phyloP scores from a whole-genome alignment of 2,797 vertebrate species.

The Pygocentrus nattereri region DNA sequence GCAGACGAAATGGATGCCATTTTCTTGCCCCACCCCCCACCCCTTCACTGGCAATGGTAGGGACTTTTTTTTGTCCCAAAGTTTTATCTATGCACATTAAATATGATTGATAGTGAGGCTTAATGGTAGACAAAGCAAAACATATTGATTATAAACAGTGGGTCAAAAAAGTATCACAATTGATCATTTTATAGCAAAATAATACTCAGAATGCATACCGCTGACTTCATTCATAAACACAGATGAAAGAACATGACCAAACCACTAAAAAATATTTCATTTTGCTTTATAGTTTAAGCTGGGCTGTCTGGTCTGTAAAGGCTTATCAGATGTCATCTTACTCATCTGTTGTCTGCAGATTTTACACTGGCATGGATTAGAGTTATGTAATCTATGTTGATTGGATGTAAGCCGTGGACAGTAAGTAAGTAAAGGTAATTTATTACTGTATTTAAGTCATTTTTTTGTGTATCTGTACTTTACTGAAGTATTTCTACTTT shows the following conservation, averaged over 20 bases:
- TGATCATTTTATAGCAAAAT: slow-evolving; percentile 16
- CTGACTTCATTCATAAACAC: background rate
- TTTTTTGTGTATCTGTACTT: too few relatives aligned
- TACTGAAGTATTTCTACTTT: too few relatives aligned
- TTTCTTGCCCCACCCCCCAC: slow-evolving; percentile 41
- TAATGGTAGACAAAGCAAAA: slow-evolving; percentile 3
- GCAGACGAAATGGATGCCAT: slow-evolving; percentile 59
- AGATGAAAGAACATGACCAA: background rate
- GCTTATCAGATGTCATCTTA: too few relatives aligned
- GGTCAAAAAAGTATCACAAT: slow-evolving; percentile 11
- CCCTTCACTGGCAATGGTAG: slow-evolving; percentile 5
- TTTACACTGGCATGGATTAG: too few relatives aligned
- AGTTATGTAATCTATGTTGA: too few relatives aligned
- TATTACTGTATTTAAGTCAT: too few relatives aligned
- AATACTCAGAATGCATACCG: background rate
- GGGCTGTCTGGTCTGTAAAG: too few relatives aligned
- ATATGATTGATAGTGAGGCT: slow-evolving; percentile 30
- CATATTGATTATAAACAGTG: slow-evolving; percentile 23
- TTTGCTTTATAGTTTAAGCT: background rate
- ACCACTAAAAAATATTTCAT: too few relatives aligned
- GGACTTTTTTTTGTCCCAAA: slow-evolving; percentile 24
- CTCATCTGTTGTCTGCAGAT: too few relatives aligned
- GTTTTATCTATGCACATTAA: slow-evolving; percentile 28
- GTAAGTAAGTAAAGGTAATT: too few relatives aligned
- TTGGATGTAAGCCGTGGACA: too few relatives aligned